Percentiles rank a stretch among this genome's conserved stretches.
These are phyloP conservation scores for Diplosoma virens DNA, from an alignment of 23 tunicate genomes.

Conservation along the genomic window DNA sequence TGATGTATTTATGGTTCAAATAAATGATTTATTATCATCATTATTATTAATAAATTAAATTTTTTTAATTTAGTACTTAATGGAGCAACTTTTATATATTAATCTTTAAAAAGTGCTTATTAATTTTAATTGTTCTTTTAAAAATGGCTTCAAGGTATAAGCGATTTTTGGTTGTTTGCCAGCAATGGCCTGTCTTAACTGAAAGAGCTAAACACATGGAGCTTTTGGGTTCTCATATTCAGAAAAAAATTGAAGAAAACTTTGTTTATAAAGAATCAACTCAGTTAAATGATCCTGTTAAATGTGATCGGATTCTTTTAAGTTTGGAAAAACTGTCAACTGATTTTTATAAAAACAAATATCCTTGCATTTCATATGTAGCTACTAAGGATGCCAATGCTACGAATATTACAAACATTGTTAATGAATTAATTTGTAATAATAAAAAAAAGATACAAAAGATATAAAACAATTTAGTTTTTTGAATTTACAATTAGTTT, in stretches of 20 bases:
- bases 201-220: background rate
- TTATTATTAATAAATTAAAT: too few species aligned
- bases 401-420: too few species aligned
- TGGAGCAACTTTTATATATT: too few species aligned
- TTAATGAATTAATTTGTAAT: too few species aligned
- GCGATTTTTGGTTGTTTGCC: constrained; percentile 9
- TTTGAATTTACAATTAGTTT: background rate
- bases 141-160: constrained; percentile 13
- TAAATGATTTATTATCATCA: too few species aligned
- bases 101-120: too few species aligned
- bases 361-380: background rate
- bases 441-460: too few species aligned
- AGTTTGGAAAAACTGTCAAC: constrained; percentile 6
- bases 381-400: too few species aligned
- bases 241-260: constrained; percentile 2
- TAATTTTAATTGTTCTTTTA: too few species aligned
- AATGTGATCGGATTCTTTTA: constrained; percentile 16
- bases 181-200: background rate
- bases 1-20: too few species aligned
- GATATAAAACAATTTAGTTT: too few species aligned
- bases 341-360: constrained; percentile 11
- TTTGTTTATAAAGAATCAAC: constrained; percentile 6
- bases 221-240: constrained; percentile 2
- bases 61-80: too few species aligned
- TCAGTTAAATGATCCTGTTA: background rate